Evolutionary conservation across 2,888 invertebrate genomes (phyloP), one percentile per base, ranked within the genome.

Genomic region (Zootermopsis nevadensis): DNA sequence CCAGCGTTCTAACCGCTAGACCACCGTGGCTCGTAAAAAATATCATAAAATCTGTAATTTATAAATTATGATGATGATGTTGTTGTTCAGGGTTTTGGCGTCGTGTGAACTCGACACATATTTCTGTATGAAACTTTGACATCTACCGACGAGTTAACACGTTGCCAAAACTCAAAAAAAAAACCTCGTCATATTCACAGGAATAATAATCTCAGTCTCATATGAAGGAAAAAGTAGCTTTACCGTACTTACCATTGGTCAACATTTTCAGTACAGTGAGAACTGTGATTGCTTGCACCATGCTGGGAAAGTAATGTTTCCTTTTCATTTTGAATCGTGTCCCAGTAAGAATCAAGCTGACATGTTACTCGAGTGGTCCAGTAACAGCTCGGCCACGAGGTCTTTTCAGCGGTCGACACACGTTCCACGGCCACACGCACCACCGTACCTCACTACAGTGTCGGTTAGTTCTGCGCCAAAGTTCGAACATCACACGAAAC

Each of bases 281-380:
- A 88, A 95, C 94, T 89, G 95, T 95, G 89, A 96, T 95, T 91
- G 95, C 94, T 93, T 95, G 95, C 92, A 95, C 95, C 93, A 95
- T 95, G 88, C 90, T 92, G 89, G 92, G 91, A 87, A 92, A 88
- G 89, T 90, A 90, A 87, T 90, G 90, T 88, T 89, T 90, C 89
- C 90, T 92, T 91, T 89, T 92, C 93, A 93, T 93, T 90, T 92
- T 92, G 91, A 80, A 69, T 66, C 12, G n/a, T 77, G 77, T 48
- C 33, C 10, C 38, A 38, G 33, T 35, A 24, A 33, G 27, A 48
- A 38, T 79, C 79, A 79, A 24, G 79, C 35, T 79, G 79, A 66
- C 79, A 79, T 79, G 79, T 79, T 66, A 66, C 60, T 42, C 31
- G 38, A 30, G 77, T n/a, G 48, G n/a, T n/a, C 19, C 30, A 48